A percentile compares a stretch with the other conserved stretches of the same genome.
Conservation (phyloP, 2,888 invertebrate genomes). For the Caenorhabditis macrosperma region DNA sequence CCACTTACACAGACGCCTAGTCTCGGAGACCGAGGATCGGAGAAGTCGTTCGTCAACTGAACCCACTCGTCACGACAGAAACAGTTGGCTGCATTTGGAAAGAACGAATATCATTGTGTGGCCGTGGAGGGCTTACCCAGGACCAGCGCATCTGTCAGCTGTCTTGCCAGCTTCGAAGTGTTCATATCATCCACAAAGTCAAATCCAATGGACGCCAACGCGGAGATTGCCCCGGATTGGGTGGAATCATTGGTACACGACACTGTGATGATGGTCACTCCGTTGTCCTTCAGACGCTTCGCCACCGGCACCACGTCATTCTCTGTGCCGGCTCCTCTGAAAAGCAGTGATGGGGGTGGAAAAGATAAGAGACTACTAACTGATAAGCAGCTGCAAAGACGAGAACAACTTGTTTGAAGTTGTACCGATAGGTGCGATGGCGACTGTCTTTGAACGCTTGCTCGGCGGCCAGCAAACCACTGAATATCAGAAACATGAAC, state of each 20-base stretch:
- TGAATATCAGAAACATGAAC: background rate
- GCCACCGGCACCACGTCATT: background rate
- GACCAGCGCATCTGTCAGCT: conserved; percentile 26
- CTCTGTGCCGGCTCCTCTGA: conserved; percentile 17
- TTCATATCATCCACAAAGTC: conserved; percentile 33
- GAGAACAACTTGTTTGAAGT: conserved; percentile 23
- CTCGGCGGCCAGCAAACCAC: conserved; percentile 28
- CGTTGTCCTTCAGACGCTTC: conserved; percentile 7
- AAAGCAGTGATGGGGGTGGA: background rate
- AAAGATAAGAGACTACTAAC: conserved; percentile 5
- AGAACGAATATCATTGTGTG: background rate
- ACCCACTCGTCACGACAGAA: conserved; percentile 24
- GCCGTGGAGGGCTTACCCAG: background rate
- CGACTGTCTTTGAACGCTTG: conserved; percentile 14
- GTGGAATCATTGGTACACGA: conserved; percentile 10
- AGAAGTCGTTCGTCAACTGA: conserved; percentile 3
- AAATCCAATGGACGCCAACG: conserved; percentile 17
- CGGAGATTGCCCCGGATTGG: background rate
- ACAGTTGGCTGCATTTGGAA: conserved; percentile 40
- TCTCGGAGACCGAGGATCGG: background rate
- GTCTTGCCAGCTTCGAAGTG: conserved; percentile 10
- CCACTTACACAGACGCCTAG: conserved; percentile 13
- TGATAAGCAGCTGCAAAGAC: conserved; percentile 38
- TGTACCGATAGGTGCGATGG: conserved; percentile 13
- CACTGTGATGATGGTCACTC: conserved; percentile 24